A percentile compares a stretch with the other conserved stretches of the same genome.
Conservation (phyloP, 2,888 invertebrate genomes). For the Drosophila testacea region DNA sequence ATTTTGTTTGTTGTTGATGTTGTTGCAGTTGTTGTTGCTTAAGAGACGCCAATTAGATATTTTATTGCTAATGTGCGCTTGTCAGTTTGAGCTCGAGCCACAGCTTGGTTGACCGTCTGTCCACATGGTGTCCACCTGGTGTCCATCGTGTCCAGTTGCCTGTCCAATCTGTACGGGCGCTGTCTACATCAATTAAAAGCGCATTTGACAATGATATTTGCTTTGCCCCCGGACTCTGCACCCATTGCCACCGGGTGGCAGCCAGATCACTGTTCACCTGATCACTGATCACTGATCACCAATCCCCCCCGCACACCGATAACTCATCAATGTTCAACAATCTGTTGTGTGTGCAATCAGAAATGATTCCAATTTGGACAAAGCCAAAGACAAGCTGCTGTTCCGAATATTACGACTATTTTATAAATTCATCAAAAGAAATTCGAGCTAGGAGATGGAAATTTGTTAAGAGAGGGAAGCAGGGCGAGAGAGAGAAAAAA, state of each 20-base stretch:
- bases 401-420: too few species aligned
- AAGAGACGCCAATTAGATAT: slow-evolving; percentile 78
- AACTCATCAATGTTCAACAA: slow-evolving; percentile 7
- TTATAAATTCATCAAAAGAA: too few species aligned
- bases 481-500: not conserved
- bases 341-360: slow-evolving; percentile 26
- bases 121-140: slow-evolving; percentile 6
- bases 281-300: slow-evolving; percentile 14
- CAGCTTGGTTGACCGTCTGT: slow-evolving; percentile 18
- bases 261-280: slow-evolving; percentile 20
- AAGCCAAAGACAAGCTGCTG: slow-evolving; percentile 8
- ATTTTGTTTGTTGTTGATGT: slow-evolving; percentile 20
- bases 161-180: slow-evolving; percentile 75
- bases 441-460: too few species aligned
- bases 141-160: slow-evolving; percentile 66
- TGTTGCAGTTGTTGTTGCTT: slow-evolving; percentile 49
- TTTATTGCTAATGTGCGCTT: slow-evolving; percentile 81
- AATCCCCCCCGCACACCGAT: not conserved
- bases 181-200: slow-evolving; percentile 81
- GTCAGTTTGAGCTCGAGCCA: slow-evolving; percentile 62
- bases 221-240: slow-evolving; percentile 40
- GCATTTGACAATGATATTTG: slow-evolving; percentile 81
- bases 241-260: slow-evolving; percentile 46
- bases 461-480: too few species aligned
- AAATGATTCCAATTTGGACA: slow-evolving; percentile 53